Conservation (phyloP, 2,888 invertebrate species). For the Hofmannophila pseudospretella region DNA sequence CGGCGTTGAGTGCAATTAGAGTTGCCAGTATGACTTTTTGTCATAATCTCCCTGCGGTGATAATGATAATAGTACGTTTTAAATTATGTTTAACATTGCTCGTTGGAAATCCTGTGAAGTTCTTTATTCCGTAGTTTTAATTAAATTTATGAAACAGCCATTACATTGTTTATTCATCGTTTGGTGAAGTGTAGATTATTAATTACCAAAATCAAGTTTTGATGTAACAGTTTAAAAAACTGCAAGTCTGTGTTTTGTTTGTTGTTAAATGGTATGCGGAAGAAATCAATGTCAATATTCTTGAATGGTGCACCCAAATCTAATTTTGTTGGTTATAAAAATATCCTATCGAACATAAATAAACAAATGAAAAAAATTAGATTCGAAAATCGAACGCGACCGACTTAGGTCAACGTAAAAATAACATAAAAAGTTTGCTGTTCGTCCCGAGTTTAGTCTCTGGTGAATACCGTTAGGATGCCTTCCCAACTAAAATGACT, state of each 20-base stretch:
- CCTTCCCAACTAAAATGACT: conserved; percentile 55
- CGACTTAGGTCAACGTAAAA: conserved; percentile 63
- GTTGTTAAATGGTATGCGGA: conserved; percentile 8
- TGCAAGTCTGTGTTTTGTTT: background rate
- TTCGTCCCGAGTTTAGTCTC: conserved; percentile 69
- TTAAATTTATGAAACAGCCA: conserved; percentile 18
- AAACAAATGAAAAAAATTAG: conserved; percentile 27
- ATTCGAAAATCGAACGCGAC: conserved; percentile 52
- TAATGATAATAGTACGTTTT: conserved; percentile 52
- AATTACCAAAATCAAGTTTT: too few species aligned
- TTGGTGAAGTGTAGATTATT: too few species aligned
- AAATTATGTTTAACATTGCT: conserved; percentile 41
- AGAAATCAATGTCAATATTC: conserved; percentile 10
- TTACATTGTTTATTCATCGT: background rate
- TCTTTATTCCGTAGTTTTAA: conserved; percentile 27
- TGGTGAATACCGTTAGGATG: conserved; percentile 72
- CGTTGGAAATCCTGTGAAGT: conserved; percentile 38
- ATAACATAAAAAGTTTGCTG: conserved; percentile 59
- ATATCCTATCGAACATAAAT: conserved; percentile 14
- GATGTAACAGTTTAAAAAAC: background rate
- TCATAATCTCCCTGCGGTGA: conserved; percentile 53
- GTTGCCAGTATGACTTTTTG: conserved; percentile 58
- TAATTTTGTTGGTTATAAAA: background rate
- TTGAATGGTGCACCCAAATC: background rate
- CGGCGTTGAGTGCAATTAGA: conserved; percentile 75